Conservation (phyloP, 1,140 invertebrate species). For the Drosophila lacteicornis region DNA sequence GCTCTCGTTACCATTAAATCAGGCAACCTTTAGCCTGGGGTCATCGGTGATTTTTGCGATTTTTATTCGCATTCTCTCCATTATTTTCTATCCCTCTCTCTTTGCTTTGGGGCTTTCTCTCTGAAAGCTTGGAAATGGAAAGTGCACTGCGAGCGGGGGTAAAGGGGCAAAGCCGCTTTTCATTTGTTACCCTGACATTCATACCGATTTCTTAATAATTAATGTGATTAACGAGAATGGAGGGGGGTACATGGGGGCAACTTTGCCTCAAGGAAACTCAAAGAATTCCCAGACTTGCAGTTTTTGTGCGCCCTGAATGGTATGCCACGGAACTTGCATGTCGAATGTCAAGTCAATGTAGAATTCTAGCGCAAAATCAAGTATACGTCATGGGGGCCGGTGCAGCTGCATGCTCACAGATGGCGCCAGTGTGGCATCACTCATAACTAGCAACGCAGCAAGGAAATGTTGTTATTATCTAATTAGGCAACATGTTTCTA, state of each 20-base stretch:
- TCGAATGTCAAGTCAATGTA: constrained; percentile 17
- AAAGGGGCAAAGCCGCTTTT: not conserved
- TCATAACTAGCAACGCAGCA: not conserved
- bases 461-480: not conserved
- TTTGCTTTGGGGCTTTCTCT: not conserved
- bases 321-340: constrained; percentile 31
- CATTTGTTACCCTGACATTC: not conserved
- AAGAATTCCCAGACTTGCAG: not conserved
- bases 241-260: not conserved
- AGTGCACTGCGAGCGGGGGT: not conserved
- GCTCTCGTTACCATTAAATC: constrained; percentile 35
- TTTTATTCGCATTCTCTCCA: constrained; percentile 9
- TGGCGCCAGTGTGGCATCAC: constrained; percentile 11
- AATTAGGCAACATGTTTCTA: not conserved
- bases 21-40: constrained; percentile 15
- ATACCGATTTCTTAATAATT: not conserved
- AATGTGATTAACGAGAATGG: constrained; percentile 22
- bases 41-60: constrained; percentile 17
- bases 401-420: constrained; percentile 23
- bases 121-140: constrained; percentile 1
- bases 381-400: constrained; percentile 22
- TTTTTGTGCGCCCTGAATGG: constrained; percentile 2
- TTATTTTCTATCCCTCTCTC: not conserved
- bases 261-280: not conserved
- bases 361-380: constrained; percentile 22